phyloP scores from a whole-genome alignment of 92 coral and sea anemone genomes.

The Parazoanthus atlanticus region DNA sequence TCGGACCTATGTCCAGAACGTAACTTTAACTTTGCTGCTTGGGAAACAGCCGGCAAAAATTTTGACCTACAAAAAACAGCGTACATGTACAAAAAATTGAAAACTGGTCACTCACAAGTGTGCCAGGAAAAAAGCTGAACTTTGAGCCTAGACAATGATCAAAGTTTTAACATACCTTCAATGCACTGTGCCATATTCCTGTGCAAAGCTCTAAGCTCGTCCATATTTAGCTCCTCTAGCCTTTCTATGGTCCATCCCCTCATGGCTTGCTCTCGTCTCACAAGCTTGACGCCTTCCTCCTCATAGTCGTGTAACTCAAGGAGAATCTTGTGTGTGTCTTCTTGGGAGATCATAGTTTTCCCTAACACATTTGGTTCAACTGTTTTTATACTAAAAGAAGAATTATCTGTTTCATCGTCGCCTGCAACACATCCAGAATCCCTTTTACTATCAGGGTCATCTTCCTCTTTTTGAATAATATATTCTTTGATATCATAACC shows the following conservation, averaged over 20 bases:
- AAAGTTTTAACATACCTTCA: constrained; percentile 64
- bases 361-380: constrained; percentile 82
- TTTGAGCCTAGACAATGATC: not conserved
- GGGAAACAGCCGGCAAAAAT: no score
- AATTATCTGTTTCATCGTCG: constrained; percentile 79
- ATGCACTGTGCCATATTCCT: constrained; percentile 81
- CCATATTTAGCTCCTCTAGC: constrained; percentile 63
- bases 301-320: constrained; percentile 77
- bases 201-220: constrained; percentile 67
- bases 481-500: constrained; percentile 91
- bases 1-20: no score
- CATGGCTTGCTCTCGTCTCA: constrained; percentile 46
- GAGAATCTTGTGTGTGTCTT: constrained; percentile 85
- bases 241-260: constrained; percentile 87
- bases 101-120: no score
- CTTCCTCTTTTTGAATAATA: constrained; percentile 76
- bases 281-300: constrained; percentile 52
- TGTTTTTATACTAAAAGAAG: constrained; percentile 88
- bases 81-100: no score
- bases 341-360: constrained; percentile 67
- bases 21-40: no score
- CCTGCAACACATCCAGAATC: constrained; percentile 97
- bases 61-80: no score
- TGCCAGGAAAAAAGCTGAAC: not conserved
- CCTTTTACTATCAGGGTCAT: constrained; percentile 84